phyloP scores from a whole-genome alignment of 2,113 vertebrate species.

The Cnemophilus loriae region DNA sequence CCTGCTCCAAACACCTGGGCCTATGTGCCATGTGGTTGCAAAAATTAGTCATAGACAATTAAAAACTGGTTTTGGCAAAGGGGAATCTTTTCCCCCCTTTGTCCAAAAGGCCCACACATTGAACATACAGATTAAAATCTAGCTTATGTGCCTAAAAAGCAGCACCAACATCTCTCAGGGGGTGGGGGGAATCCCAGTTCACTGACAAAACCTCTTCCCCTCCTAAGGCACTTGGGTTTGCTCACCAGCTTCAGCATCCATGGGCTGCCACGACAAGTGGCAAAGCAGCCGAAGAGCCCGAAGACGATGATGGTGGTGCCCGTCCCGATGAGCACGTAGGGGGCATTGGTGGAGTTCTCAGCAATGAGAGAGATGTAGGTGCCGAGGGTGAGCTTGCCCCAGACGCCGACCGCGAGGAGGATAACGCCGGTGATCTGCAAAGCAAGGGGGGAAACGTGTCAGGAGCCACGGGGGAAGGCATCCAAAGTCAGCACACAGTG shows the following conservation, averaged over 20 bases:
- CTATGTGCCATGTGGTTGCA: background rate
- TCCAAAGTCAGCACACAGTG: background rate
- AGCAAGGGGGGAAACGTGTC: background rate
- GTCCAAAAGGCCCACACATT: background rate
- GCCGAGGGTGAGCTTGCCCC: slow-evolving; percentile 96
- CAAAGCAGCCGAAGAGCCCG: slow-evolving; percentile 96
- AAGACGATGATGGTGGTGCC: slow-evolving; percentile 96
- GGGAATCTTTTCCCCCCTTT: background rate
- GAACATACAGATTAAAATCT: background rate
- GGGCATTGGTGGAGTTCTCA: slow-evolving; percentile 98
- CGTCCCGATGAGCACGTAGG: slow-evolving; percentile 95
- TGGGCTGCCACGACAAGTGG: slow-evolving; percentile 96
- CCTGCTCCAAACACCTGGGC: background rate
- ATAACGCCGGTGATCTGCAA: slow-evolving; percentile 95
- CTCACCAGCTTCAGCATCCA: slow-evolving; percentile 99
- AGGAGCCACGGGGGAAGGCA: background rate
- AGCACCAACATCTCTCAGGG: background rate
- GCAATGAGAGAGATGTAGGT: slow-evolving; percentile 97
- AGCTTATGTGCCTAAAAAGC: background rate
- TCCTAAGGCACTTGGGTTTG: background rate
- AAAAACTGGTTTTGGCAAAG: background rate
- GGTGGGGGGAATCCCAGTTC: background rate
- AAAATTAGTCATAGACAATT: background rate
- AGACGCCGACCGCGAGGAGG: slow-evolving; percentile 93
- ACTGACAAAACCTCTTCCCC: background rate